These are phyloP conservation scores for Adelognathus sp. DNA, from an alignment of 2,888 invertebrate species.

Conservation along the genomic window DNA sequence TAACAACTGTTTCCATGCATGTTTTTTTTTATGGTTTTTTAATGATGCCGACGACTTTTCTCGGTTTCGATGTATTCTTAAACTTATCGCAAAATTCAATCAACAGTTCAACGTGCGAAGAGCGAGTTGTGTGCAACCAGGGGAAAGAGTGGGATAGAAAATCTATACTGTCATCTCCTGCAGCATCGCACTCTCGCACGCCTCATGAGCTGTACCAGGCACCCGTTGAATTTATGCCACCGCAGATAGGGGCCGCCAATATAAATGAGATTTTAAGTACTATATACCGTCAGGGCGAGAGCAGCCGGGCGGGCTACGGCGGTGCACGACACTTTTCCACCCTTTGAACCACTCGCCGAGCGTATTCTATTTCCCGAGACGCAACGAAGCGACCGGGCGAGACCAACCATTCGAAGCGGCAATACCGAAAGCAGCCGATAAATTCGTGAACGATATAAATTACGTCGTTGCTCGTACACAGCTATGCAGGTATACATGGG, in stretches of 20 bases:
- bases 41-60: neutral
- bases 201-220: slow-evolving; percentile 59
- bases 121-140: neutral
- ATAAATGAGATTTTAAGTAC: slow-evolving; percentile 79
- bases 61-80: neutral
- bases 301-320: slow-evolving; percentile 41
- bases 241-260: slow-evolving; percentile 74
- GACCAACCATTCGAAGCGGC: slow-evolving; percentile 39
- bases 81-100: neutral
- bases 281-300: slow-evolving; percentile 63
- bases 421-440: slow-evolving; percentile 58
- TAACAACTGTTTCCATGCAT: neutral
- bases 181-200: slow-evolving; percentile 15
- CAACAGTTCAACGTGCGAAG: neutral
- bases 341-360: slow-evolving; percentile 43
- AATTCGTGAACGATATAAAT: slow-evolving; percentile 60
- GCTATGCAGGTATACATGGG: slow-evolving; percentile 25
- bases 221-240: slow-evolving; percentile 74
- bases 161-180: slow-evolving; percentile 2
- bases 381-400: slow-evolving; percentile 34
- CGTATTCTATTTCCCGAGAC: slow-evolving; percentile 63
- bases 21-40: neutral
- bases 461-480: slow-evolving; percentile 47
- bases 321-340: slow-evolving; percentile 39
- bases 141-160: neutral